Percentiles rank a stretch among this genome's conserved stretches.
phyloP scores from a whole-genome alignment of 2,113 vertebrate genomes.

The Cynopterus brachyotis region DNA sequence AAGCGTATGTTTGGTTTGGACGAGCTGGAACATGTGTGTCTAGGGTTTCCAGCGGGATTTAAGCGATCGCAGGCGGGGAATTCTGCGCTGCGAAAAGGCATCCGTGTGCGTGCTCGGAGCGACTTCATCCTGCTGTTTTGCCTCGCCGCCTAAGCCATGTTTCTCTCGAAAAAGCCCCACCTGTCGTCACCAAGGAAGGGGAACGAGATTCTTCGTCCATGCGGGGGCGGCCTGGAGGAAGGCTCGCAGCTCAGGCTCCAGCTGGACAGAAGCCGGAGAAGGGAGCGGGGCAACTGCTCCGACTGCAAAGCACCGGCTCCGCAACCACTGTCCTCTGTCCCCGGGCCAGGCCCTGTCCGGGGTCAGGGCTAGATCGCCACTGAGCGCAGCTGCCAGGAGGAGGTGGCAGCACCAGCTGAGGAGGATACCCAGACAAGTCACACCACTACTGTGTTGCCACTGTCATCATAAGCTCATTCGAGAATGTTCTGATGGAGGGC shows the following conservation, averaged over 20 bases:
- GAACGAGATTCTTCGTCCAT: background rate
- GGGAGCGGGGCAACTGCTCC: fast-evolving
- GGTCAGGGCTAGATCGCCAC: background rate
- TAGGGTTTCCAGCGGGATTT: background rate
- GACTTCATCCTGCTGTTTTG: background rate
- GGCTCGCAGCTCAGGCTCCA: background rate
- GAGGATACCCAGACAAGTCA: background rate
- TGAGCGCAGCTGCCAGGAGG: background rate
- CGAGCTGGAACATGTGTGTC: background rate
- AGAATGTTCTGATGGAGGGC: background rate
- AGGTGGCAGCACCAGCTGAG: background rate
- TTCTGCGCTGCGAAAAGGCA: background rate
- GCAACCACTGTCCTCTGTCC: background rate
- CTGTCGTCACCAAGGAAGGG: background rate
- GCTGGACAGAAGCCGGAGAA: background rate
- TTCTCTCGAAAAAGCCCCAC: constrained; percentile 37
- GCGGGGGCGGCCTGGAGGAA: background rate
- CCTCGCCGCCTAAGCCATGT: background rate
- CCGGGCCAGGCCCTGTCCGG: background rate
- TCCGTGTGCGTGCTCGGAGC: background rate
- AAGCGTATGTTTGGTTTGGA: background rate
- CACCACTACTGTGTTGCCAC: background rate
- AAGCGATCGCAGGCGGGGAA: background rate
- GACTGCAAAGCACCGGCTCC: background rate
- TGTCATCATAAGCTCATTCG: background rate